These are phyloP conservation scores for Anoplopoma fimbria DNA, from an alignment of 2,113 vertebrate genomes.

Conservation along the genomic window DNA sequence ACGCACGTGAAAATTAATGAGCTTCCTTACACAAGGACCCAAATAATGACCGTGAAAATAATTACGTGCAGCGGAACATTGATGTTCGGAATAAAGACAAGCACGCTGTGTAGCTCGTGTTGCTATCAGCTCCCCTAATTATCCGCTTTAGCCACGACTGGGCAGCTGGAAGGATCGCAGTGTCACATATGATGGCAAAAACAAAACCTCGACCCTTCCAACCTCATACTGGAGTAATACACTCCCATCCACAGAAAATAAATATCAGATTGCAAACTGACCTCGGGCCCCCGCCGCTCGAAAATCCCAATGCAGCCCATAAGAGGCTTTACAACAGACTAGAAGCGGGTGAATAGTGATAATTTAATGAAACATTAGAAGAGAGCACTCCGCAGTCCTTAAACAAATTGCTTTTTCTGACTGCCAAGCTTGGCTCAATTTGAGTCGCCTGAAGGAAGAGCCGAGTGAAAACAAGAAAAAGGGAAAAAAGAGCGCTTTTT, in stretches of 20 bases:
- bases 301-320: conserved; percentile 63
- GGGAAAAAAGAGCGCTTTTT: conserved; percentile 32
- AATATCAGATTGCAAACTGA: conserved; percentile 75
- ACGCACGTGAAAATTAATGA: conserved; percentile 14
- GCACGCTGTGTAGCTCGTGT: neutral
- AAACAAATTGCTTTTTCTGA: conserved; percentile 77
- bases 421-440: conserved; percentile 60
- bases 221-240: conserved; percentile 25
- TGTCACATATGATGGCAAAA: conserved; percentile 45
- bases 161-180: conserved; percentile 32
- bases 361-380: conserved; percentile 83
- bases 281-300: conserved; percentile 37
- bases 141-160: conserved; percentile 6
- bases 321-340: conserved; percentile 75
- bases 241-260: conserved; percentile 42
- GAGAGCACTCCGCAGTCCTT: conserved; percentile 78
- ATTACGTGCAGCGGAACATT: conserved; percentile 22
- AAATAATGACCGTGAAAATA: conserved; percentile 23
- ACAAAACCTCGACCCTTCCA: conserved; percentile 40
- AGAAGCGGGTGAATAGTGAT: conserved; percentile 73
- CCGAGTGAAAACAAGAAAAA: conserved; percentile 42
- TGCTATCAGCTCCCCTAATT: conserved; percentile 32
- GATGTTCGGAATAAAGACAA: conserved; percentile 18
- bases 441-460: conserved; percentile 59
- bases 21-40: conserved; percentile 10